phyloP scores from a whole-genome alignment of 2,797 vertebrate genomes.

The Phylloscopus collybita region DNA sequence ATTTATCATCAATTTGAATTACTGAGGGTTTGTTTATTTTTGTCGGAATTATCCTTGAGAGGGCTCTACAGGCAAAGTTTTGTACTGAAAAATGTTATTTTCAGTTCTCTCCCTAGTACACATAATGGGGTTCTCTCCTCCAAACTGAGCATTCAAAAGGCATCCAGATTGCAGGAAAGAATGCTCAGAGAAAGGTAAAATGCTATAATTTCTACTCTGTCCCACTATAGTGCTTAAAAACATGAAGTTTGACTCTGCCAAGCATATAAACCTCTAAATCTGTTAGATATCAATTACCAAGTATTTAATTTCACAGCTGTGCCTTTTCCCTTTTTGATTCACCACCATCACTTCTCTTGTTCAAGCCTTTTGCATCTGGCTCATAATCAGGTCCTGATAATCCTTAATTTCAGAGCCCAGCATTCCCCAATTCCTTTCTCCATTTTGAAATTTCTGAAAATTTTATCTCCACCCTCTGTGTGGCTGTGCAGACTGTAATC shows the following conservation, averaged over 20 bases:
- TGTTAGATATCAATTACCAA: not conserved
- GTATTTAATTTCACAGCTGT: constrained; percentile 39
- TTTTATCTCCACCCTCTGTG: not conserved
- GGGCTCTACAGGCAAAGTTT: not conserved
- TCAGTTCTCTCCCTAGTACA: not conserved
- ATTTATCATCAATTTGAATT: not conserved
- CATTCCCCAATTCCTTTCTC: not conserved
- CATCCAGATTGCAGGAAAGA: not conserved
- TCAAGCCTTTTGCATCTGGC: not conserved
- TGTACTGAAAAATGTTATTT: not conserved
- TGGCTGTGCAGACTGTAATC: constrained; percentile 44
- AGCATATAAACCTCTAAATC: not conserved
- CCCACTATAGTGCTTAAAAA: not conserved
- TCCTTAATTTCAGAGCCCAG: constrained; percentile 28
- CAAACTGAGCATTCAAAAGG: not conserved
- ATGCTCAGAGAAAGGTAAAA: not conserved
- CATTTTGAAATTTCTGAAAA: constrained; percentile 39
- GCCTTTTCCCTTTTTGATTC: not conserved
- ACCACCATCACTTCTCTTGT: not conserved
- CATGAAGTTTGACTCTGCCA: not conserved
- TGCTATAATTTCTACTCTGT: not conserved
- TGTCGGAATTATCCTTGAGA: not conserved
- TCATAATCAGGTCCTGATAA: constrained; percentile 27
- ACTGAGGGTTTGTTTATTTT: not conserved
- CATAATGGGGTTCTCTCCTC: not conserved